These are phyloP conservation scores for Clarias fuscus DNA, from an alignment of 2,797 vertebrate genomes.

Conservation along the genomic window DNA sequence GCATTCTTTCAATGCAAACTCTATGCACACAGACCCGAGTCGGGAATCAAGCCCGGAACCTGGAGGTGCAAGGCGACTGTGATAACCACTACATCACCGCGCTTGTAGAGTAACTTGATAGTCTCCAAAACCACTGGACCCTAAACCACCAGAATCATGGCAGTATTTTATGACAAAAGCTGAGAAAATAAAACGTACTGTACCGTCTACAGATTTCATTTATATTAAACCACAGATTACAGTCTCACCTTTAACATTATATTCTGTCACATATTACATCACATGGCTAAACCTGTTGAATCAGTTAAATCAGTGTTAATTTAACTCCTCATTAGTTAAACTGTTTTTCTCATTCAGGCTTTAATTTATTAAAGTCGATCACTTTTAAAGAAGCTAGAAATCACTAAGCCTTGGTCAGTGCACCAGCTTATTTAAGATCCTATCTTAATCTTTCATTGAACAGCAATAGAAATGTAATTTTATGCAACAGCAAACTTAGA, in stretches of 20 bases:
- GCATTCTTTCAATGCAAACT: too few species aligned
- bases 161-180: not conserved
- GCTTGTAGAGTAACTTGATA: too few species aligned
- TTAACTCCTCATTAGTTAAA: slow-evolving; percentile 23
- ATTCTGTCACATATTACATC: not conserved
- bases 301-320: slow-evolving; percentile 12
- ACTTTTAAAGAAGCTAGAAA: not conserved
- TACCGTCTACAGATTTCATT: not conserved
- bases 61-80: too few species aligned
- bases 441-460: slow-evolving; percentile 24
- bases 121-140: not conserved
- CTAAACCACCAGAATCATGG: not conserved
- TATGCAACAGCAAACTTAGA: slow-evolving; percentile 19
- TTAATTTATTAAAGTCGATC: slow-evolving; percentile 1
- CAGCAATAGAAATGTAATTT: slow-evolving; percentile 27
- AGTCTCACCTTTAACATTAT: not conserved
- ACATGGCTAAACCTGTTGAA: slow-evolving; percentile 12
- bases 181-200: not conserved
- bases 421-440: slow-evolving; percentile 16
- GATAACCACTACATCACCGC: too few species aligned
- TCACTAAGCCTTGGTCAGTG: slow-evolving; percentile 7
- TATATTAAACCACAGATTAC: not conserved
- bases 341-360: not conserved
- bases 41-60: too few species aligned
- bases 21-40: too few species aligned